Conservation (phyloP, 2,113 vertebrate genomes). For the Odocoileus hemionus region DNA sequence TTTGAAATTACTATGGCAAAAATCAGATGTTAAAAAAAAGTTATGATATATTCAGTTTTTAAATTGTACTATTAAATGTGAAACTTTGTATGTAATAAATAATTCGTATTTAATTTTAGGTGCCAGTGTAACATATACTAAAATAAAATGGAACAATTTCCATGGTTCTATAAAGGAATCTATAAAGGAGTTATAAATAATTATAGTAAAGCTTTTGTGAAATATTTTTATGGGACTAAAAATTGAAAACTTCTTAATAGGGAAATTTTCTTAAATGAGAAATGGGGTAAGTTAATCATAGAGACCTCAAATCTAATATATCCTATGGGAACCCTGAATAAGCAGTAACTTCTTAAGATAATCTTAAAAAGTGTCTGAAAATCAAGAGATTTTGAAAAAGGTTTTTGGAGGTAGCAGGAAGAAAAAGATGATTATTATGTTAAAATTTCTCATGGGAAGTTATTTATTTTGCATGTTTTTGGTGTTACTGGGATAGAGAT, state of each 20-base stretch:
- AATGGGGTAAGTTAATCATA: slow-evolving; percentile 37
- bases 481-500: background rate
- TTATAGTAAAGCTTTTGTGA: slow-evolving; percentile 58
- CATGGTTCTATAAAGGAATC: slow-evolving; percentile 50
- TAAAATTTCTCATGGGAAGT: background rate
- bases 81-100: slow-evolving; percentile 58
- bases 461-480: background rate
- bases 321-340: background rate
- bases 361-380: background rate
- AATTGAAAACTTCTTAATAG: slow-evolving; percentile 67
- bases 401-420: background rate
- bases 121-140: slow-evolving; percentile 49
- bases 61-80: slow-evolving; percentile 54
- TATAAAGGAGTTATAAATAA: slow-evolving; percentile 65
- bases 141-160: slow-evolving; percentile 63
- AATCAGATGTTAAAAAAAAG: slow-evolving; percentile 56
- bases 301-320: slow-evolving; percentile 2
- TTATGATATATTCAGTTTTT: slow-evolving; percentile 47
- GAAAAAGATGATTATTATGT: background rate
- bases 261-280: slow-evolving; percentile 51
- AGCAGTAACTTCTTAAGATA: slow-evolving; percentile 6
- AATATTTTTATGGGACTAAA: slow-evolving; percentile 60
- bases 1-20: slow-evolving; percentile 50
- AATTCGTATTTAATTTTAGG: slow-evolving; percentile 64
- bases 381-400: background rate